Conservation (phyloP, 2,113 vertebrate species). For the Heterotilapia buettikoferi region DNA sequence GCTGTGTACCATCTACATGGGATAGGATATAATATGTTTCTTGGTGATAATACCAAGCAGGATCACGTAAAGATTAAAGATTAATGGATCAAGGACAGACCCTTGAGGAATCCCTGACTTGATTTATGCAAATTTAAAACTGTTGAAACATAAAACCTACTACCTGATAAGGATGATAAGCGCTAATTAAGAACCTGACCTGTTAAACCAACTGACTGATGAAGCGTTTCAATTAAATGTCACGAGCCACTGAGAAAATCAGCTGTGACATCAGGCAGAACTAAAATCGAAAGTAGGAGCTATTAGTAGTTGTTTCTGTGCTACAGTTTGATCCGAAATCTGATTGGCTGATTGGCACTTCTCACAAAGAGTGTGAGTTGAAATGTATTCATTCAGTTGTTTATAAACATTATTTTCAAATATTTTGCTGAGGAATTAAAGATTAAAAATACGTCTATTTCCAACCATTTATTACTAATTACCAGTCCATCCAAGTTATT, state of each 20-base stretch:
- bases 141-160: not conserved
- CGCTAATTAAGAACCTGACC: accelerated
- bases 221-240: not conserved
- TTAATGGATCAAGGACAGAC: not conserved
- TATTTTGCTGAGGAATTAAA: not conserved
- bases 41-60: not conserved
- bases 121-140: not conserved
- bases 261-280: not conserved
- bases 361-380: not conserved
- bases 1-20: not conserved
- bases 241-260: not conserved
- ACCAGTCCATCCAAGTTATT: not conserved
- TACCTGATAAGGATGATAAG: accelerated
- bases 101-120: not conserved
- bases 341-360: not conserved
- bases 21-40: not conserved
- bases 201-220: not conserved
- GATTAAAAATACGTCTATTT: not conserved
- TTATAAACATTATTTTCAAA: not conserved
- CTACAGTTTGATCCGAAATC: not conserved
- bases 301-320: not conserved
- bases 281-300: not conserved
- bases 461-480: not conserved
- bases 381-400: not conserved
- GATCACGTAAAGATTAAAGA: not conserved